These are phyloP conservation scores for Cricetomys ansorgei DNA, from an alignment of 2,113 vertebrate species.

Conservation along the genomic window DNA sequence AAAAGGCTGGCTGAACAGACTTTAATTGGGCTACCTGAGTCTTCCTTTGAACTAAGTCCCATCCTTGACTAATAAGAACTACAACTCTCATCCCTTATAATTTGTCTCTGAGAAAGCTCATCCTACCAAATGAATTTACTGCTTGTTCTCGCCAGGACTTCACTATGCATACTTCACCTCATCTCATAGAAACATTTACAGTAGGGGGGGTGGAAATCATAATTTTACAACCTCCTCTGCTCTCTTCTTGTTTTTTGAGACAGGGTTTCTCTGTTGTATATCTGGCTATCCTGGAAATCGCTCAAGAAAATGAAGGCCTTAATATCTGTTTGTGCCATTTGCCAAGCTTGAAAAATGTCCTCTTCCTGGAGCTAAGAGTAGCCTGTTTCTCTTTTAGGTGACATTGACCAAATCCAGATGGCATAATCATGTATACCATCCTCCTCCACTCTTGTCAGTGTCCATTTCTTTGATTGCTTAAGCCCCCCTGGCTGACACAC, in stretches of 20 bases:
- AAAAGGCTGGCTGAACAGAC: neutral
- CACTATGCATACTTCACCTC: neutral
- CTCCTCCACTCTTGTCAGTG: too few relatives aligned
- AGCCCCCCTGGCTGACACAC: fast-evolving
- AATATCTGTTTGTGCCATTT: neutral
- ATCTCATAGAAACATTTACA: neutral
- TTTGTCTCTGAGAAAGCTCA: neutral
- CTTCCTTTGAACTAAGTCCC: neutral
- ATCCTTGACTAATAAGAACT: neutral
- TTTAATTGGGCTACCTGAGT: neutral
- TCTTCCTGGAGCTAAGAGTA: neutral
- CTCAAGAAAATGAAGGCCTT: neutral
- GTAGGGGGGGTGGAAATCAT: too few relatives aligned
- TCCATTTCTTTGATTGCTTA: neutral
- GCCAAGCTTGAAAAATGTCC: neutral
- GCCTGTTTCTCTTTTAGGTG: neutral
- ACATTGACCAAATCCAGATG: neutral
- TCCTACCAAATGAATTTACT: neutral
- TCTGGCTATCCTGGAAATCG: too few relatives aligned
- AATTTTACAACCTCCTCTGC: neutral
- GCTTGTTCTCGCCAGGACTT: neutral
- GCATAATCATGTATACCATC: neutral
- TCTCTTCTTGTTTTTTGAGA: too few relatives aligned
- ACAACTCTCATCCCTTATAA: neutral
- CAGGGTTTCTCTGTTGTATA: too few relatives aligned